Evolutionary conservation across 2,797 vertebrate species (phyloP), one percentile per base, ranked within the genome.

Genomic region (Helostoma temminkii): DNA sequence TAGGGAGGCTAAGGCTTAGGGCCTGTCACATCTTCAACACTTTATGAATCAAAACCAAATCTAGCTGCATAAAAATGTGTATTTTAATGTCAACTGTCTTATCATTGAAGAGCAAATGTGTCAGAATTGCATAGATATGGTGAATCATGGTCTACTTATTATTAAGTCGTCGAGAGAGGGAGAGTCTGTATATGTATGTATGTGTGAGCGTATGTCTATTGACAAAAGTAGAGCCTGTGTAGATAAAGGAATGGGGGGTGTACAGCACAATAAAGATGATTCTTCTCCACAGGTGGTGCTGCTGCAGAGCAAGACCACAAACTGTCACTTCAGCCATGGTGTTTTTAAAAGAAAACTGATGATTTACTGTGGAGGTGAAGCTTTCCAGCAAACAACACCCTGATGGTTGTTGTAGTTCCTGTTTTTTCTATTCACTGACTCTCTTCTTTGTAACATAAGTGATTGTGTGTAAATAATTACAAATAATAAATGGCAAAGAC

Each of bases 1-100:
- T n/a, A 42, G 66, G 65, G 79, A n/a, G 70, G 47, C 22, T 28
- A 0, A 12, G 12, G 22, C 58, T 73, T 41, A 55, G 59, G 74
- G 34, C 43, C 11, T 66, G 43, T 62, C 32, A 39, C 18, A 32
- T 30, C 63, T 37, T 54, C 14, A 22, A 6, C 26, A 24, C 55
- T 60, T 52, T 49, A 11, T 55, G 34, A 86, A 73, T 78, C 41
- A 67, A 67, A 48, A 37, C 6, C 56, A 43, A 48, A 69, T 57
- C n/a, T 15, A 59, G 32, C 15, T 41, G 18, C 21, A 10, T 46
- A 24, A 36, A n/a, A n/a, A 3, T 6, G 5, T 53, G 12, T 45
- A 47, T 10, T 16, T 45, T n/a, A 50, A 5, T 34, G 32, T 11
- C 5, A n/a, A n/a, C n/a, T n/a, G n/a, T n/a, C n/a, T n/a, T 12